phyloP scores from a whole-genome alignment of 2,888 invertebrate genomes.

The Patella ulyssiponensis region DNA sequence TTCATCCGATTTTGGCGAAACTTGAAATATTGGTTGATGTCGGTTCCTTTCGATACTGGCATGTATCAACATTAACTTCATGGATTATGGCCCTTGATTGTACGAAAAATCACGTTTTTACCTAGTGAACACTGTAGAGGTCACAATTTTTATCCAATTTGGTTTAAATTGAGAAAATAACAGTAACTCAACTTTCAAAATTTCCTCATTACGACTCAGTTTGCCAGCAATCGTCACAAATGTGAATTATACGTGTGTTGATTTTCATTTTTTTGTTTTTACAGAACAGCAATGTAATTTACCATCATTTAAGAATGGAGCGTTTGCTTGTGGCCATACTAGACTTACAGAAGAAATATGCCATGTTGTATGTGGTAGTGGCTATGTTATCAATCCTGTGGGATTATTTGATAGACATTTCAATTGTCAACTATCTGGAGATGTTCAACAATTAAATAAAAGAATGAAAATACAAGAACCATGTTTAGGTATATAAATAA shows the following conservation, averaged over 20 bases:
- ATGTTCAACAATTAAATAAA: conserved; percentile 45
- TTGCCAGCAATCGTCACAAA: background rate
- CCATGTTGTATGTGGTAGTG: conserved; percentile 52
- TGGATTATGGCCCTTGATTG: no score
- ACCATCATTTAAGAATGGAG: conserved; percentile 55
- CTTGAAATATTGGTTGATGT: no score
- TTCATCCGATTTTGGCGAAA: no score
- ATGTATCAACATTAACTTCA: no score
- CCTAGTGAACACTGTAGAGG: no score
- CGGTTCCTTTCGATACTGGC: no score
- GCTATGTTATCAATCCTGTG: conserved; percentile 53
- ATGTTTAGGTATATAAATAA: conserved; percentile 51
- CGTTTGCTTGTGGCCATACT: conserved; percentile 51
- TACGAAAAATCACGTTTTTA: no score
- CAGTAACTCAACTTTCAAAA: no score
- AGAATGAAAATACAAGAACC: conserved; percentile 49
- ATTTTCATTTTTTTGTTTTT: background rate
- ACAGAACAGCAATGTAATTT: conserved; percentile 54
- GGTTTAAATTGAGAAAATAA: no score
- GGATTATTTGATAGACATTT: conserved; percentile 49
- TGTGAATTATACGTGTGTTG: background rate
- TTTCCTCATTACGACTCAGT: no score
- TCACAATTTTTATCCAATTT: no score
- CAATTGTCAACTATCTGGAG: conserved; percentile 49
- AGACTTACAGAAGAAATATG: conserved; percentile 39